Conservation (phyloP, 2,797 vertebrate species). For the Xenopus petersii region DNA sequence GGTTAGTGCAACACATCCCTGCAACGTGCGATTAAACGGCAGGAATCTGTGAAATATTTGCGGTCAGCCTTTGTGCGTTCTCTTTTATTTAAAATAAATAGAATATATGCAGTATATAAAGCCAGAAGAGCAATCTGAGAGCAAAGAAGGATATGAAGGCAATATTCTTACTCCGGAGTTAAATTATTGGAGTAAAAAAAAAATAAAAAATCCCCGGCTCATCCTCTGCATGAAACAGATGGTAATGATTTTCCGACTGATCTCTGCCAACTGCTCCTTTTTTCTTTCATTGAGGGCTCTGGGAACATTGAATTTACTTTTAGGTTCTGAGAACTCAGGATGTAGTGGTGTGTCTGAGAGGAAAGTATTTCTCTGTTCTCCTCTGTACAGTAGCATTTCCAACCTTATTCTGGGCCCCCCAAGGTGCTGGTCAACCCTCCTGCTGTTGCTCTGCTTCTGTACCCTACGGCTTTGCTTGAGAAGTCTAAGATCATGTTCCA, state of each 20-base stretch:
- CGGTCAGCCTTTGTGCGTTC: neutral
- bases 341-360: no score
- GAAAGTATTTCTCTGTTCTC: no score
- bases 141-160: neutral
- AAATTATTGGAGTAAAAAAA: neutral
- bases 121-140: neutral
- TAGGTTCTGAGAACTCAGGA: no score
- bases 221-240: neutral
- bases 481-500: no score
- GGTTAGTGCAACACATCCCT: neutral
- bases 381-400: no score
- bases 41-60: constrained; percentile 16
- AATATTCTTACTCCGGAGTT: neutral
- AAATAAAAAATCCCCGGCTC: neutral
- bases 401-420: no score
- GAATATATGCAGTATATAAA: neutral
- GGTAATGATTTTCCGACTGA: constrained; percentile 1
- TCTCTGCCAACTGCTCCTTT: neutral
- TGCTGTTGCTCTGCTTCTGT: no score
- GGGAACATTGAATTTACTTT: neutral
- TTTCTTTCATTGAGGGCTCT: neutral
- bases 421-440: no score
- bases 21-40: neutral
- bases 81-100: no score
- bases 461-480: no score